phyloP scores from a whole-genome alignment of 92 coral and sea anemone genomes.

The Parazoanthus swiftii region DNA sequence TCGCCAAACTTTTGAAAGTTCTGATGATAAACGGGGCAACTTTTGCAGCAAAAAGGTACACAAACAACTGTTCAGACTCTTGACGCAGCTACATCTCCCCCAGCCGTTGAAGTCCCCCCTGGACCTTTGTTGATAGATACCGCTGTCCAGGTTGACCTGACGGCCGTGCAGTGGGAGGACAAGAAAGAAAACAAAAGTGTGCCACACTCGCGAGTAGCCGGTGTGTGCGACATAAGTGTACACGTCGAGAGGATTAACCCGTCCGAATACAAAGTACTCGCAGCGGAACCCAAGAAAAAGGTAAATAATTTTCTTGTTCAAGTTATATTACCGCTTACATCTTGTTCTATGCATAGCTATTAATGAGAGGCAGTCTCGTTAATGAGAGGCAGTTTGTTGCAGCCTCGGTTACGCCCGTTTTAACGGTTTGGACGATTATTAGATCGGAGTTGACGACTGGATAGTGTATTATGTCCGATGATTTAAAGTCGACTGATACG shows the following conservation, averaged over 20 bases:
- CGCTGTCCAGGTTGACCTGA: neutral
- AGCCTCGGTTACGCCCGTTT: too few species aligned
- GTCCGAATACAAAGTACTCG: neutral
- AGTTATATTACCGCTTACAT: neutral
- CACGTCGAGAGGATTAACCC: neutral
- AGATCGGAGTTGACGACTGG: too few species aligned
- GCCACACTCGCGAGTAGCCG: neutral
- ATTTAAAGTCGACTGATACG: too few species aligned
- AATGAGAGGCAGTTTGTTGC: too few species aligned
- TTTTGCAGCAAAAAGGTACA: constrained; percentile 1
- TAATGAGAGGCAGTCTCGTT: too few species aligned
- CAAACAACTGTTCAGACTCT: neutral
- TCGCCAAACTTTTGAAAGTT: too few species aligned
- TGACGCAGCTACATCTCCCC: neutral
- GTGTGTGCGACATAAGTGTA: neutral
- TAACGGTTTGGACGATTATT: too few species aligned
- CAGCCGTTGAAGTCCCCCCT: neutral
- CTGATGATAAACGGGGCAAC: too few species aligned
- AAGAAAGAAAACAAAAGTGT: neutral
- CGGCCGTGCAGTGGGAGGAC: neutral
- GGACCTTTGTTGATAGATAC: neutral
- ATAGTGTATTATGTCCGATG: too few species aligned
- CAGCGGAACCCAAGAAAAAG: neutral
- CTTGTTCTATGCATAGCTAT: too few species aligned
- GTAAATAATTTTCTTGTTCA: neutral